Evolutionary conservation across 1,140 invertebrate species (phyloP).

Genomic region (Trichomalopsis sarcophagae): DNA sequence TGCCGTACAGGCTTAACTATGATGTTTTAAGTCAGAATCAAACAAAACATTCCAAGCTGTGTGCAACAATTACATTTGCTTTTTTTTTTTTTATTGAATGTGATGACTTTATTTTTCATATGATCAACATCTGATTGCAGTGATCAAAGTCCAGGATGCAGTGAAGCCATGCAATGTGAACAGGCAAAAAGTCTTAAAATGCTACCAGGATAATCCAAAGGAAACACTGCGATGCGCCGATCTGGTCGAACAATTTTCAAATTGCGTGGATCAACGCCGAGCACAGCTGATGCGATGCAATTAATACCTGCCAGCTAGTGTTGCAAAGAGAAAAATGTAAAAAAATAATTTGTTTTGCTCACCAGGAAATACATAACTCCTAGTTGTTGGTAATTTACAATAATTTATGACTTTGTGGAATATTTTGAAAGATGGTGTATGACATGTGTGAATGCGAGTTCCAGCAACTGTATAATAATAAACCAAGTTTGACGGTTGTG

Average conservation of each 20-base stretch:
- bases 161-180: constrained; percentile 72
- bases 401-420: constrained; percentile 42
- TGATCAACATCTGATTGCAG: background rate
- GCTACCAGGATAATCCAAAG: constrained; percentile 74
- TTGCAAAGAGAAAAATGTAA: background rate
- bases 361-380: constrained; percentile 37
- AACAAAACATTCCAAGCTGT: too few relatives aligned
- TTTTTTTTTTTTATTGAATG: background rate
- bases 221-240: constrained; percentile 74
- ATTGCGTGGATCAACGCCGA: constrained; percentile 74
- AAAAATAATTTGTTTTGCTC: constrained; percentile 32
- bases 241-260: constrained; percentile 74
- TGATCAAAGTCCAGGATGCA: constrained; percentile 54
- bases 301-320: constrained; percentile 50
- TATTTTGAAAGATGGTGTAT: constrained; percentile 33
- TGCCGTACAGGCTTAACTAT: background rate
- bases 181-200: constrained; percentile 73
- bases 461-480: constrained; percentile 32
- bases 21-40: background rate
- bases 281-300: constrained; percentile 59
- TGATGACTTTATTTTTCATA: constrained; percentile 3
- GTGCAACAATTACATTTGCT: background rate
- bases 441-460: constrained; percentile 36
- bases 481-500: constrained; percentile 24
- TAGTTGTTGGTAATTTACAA: constrained; percentile 52